Base-by-base conservation (phyloP, 2,888 invertebrate genomes). In the Argyresthia albistria region DNA sequence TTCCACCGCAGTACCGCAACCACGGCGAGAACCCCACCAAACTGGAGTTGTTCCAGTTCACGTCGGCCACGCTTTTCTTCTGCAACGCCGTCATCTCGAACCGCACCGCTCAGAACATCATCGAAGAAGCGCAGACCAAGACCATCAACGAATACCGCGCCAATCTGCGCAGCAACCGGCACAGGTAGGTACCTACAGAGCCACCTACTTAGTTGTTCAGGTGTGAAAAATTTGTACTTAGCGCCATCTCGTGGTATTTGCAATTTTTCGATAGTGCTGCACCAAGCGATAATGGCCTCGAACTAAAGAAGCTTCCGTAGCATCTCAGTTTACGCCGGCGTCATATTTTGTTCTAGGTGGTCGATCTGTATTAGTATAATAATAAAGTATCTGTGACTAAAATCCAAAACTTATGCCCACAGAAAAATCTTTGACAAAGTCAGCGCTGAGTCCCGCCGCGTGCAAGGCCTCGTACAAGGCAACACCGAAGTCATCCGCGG, bases 371-470 rank as follows among this genome's bases (percentile, higher is more conserved):
- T n/a, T n/a, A n/a, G n/a, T n/a, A n/a, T n/a, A n/a, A n/a, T n/a
- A n/a, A n/a, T n/a, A n/a, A n/a, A n/a, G n/a, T 25, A 25, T 25
- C 25, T 6, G 25, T 4, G 25, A 25, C 25, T 25, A 6, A 25
- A 25, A 25, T 4, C 25, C 25, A 6, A 25, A 25, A 25, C 25
- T 25, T 25, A 6, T 39, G 39, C n/a, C 39, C 10, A 6, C 72
- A 90, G 90, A 58, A 90, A 87, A 86, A 89, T 89, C 52, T 90
- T 90, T 61, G 88, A 89, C 61, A 90, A 90, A 68, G 65, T 90
- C 59, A 75, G 87, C 61, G 89, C 89, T 1, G 89, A 90, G 62
- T 88, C 90, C 0, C 72, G 89, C 14, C 66, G 88, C 39, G 65
- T 80, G 0, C 80, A 88, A 59, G 89, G 89, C 25, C 61, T 79